Percentiles rank a stretch among this genome's conserved stretches.
Conservation (phyloP, 23 tunicate genomes). For the Clavelina lepadiformis region DNA sequence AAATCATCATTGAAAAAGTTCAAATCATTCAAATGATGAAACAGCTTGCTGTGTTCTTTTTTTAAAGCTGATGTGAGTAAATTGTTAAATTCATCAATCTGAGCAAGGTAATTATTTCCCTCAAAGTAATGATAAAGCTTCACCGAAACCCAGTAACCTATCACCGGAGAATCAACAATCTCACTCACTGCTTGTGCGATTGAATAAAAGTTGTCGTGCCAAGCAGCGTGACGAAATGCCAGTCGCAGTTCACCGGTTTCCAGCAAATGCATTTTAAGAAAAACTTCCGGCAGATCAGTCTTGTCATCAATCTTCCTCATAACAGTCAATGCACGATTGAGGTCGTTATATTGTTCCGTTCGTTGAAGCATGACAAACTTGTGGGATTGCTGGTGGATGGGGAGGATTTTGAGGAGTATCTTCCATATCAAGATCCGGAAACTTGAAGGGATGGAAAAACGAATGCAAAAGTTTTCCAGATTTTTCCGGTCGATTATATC, state of each 20-base stretch:
- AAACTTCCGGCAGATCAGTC: conserved; percentile 21
- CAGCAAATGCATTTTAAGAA: conserved; percentile 40
- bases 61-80: conserved; percentile 4
- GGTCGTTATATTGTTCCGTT: conserved; percentile 60
- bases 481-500: conserved; percentile 52
- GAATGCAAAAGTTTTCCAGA: conserved; percentile 47
- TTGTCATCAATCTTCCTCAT: conserved; percentile 56
- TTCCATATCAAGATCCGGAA: conserved; percentile 74
- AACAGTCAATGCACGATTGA: conserved; percentile 49
- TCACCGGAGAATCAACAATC: conserved; percentile 48
- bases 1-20: conserved; percentile 9
- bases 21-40: conserved; percentile 4
- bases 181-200: conserved; percentile 36
- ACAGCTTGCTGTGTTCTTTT: conserved; percentile 19
- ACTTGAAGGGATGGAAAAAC: conserved; percentile 49
- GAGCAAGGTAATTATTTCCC: background rate
- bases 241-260: conserved; percentile 55
- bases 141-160: conserved; percentile 65
- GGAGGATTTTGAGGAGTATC: conserved; percentile 59
- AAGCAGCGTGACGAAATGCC: conserved; percentile 6
- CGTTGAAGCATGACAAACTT: conserved; percentile 76
- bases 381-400: conserved; percentile 78
- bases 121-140: conserved; percentile 26
- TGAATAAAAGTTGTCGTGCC: conserved; percentile 47
- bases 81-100: conserved; percentile 19